These are phyloP conservation scores for Lordiphosa mommai DNA, from an alignment of 1,140 invertebrate species.

Conservation along the genomic window DNA sequence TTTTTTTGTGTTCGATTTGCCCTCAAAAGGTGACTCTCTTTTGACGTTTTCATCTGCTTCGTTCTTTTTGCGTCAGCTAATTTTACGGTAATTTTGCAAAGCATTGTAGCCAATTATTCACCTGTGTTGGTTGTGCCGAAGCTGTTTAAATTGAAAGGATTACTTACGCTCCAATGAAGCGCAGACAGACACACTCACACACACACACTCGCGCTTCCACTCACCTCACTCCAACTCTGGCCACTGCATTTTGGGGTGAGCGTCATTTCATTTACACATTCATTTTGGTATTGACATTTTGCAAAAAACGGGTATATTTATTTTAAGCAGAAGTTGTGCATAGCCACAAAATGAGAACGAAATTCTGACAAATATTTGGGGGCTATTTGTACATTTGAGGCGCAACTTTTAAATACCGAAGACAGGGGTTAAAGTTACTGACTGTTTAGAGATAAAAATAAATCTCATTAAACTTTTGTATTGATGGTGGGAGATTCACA, in stretches of 20 bases:
- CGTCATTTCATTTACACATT: conserved; percentile 68
- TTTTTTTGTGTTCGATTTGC: no score
- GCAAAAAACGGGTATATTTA: no score
- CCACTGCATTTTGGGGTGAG: background rate
- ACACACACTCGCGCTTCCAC: conserved; percentile 10
- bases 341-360: no score
- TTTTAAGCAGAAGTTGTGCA: no score
- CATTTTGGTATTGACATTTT: conserved; percentile 71
- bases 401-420: no score
- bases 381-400: no score
- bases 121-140: conserved; percentile 44
- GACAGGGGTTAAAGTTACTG: no score
- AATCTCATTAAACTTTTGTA: no score
- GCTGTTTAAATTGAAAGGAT: conserved; percentile 74
- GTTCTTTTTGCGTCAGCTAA: conserved; percentile 47
- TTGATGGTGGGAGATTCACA: no score
- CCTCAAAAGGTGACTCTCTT: no score
- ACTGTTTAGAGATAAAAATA: no score
- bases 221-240: background rate
- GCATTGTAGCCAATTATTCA: conserved; percentile 72
- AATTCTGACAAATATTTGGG: no score
- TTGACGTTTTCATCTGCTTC: background rate
- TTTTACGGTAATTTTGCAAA: conserved; percentile 76
- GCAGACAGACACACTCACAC: conserved; percentile 22
- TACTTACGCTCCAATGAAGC: conserved; percentile 70